A percentile compares a stretch with the other conserved stretches of the same genome.
These are phyloP conservation scores for Sphaeridia pumilis DNA, from an alignment of 2,888 invertebrate species.

Conservation along the genomic window DNA sequence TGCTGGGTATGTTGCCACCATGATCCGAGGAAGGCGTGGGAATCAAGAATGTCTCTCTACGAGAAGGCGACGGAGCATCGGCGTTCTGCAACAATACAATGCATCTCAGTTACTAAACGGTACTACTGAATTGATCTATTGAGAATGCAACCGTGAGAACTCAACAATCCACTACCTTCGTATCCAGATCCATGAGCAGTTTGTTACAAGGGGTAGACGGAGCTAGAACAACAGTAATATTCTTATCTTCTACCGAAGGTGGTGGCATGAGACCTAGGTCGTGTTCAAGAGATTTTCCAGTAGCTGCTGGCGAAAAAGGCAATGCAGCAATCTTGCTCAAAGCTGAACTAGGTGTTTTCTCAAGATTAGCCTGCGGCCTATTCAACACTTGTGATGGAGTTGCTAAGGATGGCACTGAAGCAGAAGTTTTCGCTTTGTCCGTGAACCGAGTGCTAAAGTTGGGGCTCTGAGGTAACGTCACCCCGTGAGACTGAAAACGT, in stretches of 20 bases:
- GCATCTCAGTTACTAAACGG: not conserved
- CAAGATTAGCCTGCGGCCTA: not conserved
- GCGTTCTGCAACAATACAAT: not conserved
- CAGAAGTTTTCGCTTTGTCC: not conserved
- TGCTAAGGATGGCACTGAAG: not conserved
- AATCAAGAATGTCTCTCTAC: slow-evolving; percentile 10
- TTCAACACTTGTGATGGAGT: not conserved
- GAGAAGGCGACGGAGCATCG: not conserved
- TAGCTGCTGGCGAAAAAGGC: slow-evolving; percentile 7
- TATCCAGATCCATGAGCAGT: not conserved
- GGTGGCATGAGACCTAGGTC: not conserved
- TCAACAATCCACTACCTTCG: not conserved
- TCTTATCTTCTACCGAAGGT: no score
- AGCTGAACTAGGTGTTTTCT: no score
- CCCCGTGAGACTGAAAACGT: not conserved
- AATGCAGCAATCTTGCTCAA: not conserved
- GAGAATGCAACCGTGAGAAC: not conserved
- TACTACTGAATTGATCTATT: not conserved
- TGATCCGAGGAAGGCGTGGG: not conserved
- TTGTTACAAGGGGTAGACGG: not conserved
- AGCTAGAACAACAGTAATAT: not conserved
- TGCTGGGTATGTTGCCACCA: not conserved
- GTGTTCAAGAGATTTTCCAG: not conserved
- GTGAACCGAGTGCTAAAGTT: slow-evolving; percentile 5
- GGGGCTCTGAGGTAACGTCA: slow-evolving; percentile 7